Conservation (phyloP, 2,888 invertebrate species). For the Agriopis marginaria region DNA sequence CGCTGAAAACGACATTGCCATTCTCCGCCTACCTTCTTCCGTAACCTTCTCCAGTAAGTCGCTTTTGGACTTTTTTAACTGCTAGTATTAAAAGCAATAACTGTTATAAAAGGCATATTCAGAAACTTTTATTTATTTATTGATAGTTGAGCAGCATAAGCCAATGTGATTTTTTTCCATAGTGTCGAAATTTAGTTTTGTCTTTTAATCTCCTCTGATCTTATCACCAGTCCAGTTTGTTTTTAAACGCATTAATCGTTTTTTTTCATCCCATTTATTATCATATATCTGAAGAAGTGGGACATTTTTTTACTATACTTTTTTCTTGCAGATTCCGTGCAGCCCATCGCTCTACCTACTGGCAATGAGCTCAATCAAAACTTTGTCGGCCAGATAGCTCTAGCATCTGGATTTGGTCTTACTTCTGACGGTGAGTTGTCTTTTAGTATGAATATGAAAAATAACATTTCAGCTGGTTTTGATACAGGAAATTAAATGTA, state of each 20-base stretch:
- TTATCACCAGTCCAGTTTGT: too few relatives aligned
- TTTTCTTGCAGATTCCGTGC: slow-evolving; percentile 55
- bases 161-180: too few relatives aligned
- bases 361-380: slow-evolving; percentile 45
- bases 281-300: background rate
- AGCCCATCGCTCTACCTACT: slow-evolving; percentile 61
- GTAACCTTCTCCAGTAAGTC: slow-evolving; percentile 54
- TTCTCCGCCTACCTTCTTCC: slow-evolving; percentile 46
- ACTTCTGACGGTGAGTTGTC: slow-evolving; percentile 58
- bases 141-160: too few relatives aligned
- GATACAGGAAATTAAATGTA: too few relatives aligned
- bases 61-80: background rate
- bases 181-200: too few relatives aligned
- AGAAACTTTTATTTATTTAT: too few relatives aligned
- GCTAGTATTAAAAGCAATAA: too few relatives aligned
- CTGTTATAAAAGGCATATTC: too few relatives aligned
- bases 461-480: too few relatives aligned
- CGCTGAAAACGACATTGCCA: slow-evolving; percentile 59
- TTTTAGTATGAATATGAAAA: background rate
- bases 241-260: too few relatives aligned
- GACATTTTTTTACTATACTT: background rate
- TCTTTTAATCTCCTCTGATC: too few relatives aligned
- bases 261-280: too few relatives aligned
- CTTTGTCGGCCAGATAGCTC: slow-evolving; percentile 51
- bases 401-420: slow-evolving; percentile 65